Evolutionary conservation across 2,888 invertebrate genomes (phyloP).

Genomic region (Chloroclystis v-ata): DNA sequence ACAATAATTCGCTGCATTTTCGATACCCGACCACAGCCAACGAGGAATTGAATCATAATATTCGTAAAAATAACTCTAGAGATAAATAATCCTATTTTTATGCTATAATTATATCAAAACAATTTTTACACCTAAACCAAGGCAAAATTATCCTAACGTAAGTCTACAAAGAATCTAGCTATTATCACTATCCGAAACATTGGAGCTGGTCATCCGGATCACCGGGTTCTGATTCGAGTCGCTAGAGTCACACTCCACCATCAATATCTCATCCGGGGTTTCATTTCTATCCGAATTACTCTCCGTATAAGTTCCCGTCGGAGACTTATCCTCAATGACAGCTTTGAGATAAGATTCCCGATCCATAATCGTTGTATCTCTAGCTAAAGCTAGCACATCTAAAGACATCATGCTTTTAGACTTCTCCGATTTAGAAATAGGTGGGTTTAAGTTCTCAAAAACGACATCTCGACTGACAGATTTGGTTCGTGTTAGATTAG

Average conservation of each 20-base stretch:
- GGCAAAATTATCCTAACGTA: background rate
- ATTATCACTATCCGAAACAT: constrained; percentile 67
- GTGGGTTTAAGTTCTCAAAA: constrained; percentile 53
- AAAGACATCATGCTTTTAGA: constrained; percentile 74
- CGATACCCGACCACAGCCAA: too few species aligned
- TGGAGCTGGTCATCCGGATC: constrained; percentile 70
- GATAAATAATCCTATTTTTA: too few species aligned
- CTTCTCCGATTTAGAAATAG: constrained; percentile 58
- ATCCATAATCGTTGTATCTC: constrained; percentile 63
- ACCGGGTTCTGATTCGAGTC: constrained; percentile 70
- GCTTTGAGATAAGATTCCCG: constrained; percentile 69
- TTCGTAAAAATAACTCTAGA: too few species aligned
- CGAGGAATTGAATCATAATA: too few species aligned
- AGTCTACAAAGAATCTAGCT: constrained; percentile 40
- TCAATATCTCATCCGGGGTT: constrained; percentile 66
- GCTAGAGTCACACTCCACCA: constrained; percentile 73
- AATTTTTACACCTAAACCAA: too few species aligned
- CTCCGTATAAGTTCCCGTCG: constrained; percentile 68
- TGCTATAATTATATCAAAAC: too few species aligned
- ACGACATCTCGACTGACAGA: constrained; percentile 63
- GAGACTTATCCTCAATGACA: constrained; percentile 71
- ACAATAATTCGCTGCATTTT: too few species aligned
- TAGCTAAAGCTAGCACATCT: constrained; percentile 63
- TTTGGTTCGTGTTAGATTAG: constrained; percentile 53
- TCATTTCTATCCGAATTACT: constrained; percentile 71